Percentiles rank a stretch among this genome's conserved stretches.
Evolutionary conservation across 2,113 vertebrate genomes (phyloP).

Genomic region (Stercorarius parasiticus): DNA sequence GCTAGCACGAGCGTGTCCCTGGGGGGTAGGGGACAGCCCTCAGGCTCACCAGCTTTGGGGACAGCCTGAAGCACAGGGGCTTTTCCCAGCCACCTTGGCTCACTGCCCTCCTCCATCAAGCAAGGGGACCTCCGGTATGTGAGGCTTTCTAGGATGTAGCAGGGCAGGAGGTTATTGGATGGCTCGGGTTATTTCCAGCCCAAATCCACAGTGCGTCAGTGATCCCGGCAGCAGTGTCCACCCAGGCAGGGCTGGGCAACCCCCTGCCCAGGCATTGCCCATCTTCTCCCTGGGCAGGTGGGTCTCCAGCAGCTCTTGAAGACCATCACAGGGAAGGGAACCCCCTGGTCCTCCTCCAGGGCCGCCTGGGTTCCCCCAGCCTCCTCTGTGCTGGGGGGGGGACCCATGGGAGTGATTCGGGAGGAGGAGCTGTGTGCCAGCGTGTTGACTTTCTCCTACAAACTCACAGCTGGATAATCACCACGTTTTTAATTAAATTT

Average conservation of each 20-base stretch:
- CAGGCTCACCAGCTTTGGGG: background rate
- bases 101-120: fast-evolving
- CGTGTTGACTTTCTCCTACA: background rate
- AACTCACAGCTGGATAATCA: background rate
- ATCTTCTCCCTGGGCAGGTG: background rate
- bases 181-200: background rate
- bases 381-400: background rate
- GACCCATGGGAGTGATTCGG: fast-evolving
- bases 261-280: background rate
- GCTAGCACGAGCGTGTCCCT: fast-evolving
- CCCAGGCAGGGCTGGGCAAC: background rate
- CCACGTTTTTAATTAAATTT: conserved; percentile 37
- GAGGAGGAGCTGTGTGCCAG: background rate
- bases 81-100: background rate
- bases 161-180: background rate
- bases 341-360: background rate
- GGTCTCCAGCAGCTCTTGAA: background rate
- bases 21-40: background rate
- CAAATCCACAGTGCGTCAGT: fast-evolving
- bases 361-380: background rate
- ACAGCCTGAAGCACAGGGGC: background rate
- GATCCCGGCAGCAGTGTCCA: background rate
- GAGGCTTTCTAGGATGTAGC: background rate
- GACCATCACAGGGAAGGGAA: fast-evolving
- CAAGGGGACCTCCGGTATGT: fast-evolving